phyloP scores from a whole-genome alignment of 2,888 invertebrate species.

The Watsonalla cultraria region DNA sequence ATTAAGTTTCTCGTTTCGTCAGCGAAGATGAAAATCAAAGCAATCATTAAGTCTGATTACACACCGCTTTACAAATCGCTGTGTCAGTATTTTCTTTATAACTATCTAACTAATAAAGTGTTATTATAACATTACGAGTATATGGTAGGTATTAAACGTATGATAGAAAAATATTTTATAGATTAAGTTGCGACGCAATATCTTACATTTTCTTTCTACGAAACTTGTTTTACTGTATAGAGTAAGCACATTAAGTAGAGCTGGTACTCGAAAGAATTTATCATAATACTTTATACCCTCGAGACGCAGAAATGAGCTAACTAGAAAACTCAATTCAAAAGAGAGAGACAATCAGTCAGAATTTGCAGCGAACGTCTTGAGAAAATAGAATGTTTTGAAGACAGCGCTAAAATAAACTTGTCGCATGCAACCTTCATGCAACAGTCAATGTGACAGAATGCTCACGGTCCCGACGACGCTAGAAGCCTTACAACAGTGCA shows the following conservation, averaged over 20 bases:
- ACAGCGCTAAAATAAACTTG: constrained; percentile 61
- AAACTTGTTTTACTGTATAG: too few relatives aligned
- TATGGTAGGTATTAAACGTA: too few relatives aligned
- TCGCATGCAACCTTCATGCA: constrained; percentile 63
- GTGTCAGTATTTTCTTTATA: constrained; percentile 46
- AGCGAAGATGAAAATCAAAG: constrained; percentile 70
- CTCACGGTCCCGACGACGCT: constrained; percentile 27
- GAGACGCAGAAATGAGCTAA: background rate
- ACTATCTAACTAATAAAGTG: constrained; percentile 27
- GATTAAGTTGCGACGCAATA: too few relatives aligned
- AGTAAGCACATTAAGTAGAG: too few relatives aligned
- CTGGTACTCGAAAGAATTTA: background rate
- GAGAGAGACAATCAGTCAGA: constrained; percentile 24
- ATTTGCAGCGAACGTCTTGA: constrained; percentile 29
- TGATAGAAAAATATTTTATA: too few relatives aligned
- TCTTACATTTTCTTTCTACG: too few relatives aligned
- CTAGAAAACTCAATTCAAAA: constrained; percentile 7
- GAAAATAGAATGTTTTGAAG: constrained; percentile 47
- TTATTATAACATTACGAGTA: too few relatives aligned
- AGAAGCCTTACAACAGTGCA: constrained; percentile 58
- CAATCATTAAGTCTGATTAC: constrained; percentile 68
- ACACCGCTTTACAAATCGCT: constrained; percentile 48
- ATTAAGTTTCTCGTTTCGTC: constrained; percentile 68
- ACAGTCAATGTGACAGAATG: constrained; percentile 62
- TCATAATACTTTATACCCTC: background rate